Evolutionary conservation across 2,797 vertebrate genomes (phyloP).

Genomic region (Coccyzus lansbergi): DNA sequence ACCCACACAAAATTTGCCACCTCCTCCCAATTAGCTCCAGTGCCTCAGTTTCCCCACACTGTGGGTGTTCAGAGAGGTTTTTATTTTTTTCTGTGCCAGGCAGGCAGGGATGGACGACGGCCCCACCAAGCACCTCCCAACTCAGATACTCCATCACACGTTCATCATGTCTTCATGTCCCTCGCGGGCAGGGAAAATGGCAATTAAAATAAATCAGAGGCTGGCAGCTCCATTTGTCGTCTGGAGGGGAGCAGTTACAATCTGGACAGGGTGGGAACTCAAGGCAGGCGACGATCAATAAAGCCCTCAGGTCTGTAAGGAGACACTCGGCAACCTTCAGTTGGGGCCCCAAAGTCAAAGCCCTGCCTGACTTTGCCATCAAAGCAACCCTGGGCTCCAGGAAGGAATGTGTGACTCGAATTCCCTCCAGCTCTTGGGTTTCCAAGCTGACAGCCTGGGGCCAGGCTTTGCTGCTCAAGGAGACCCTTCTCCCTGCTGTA

Average conservation of each 20-base stretch:
- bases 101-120: fast-evolving
- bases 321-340: slow-evolving; percentile 52
- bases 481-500: neutral
- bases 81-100: neutral
- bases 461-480: neutral
- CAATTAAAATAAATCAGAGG: slow-evolving; percentile 25
- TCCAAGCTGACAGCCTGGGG: neutral
- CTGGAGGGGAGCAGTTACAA: neutral
- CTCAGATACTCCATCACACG: neutral
- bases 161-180: fast-evolving
- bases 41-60: neutral
- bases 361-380: fast-evolving
- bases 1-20: neutral
- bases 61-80: neutral
- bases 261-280: neutral
- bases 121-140: neutral
- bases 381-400: neutral
- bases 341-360: neutral
- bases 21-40: neutral
- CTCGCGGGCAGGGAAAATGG: neutral
- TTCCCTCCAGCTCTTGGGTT: neutral
- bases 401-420: fast-evolving
- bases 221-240: slow-evolving; percentile 1
- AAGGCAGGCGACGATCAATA: slow-evolving; percentile 20
- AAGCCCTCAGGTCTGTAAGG: neutral